phyloP scores from a whole-genome alignment of 2,113 vertebrate species.

The Chiloscyllium plagiosum region DNA sequence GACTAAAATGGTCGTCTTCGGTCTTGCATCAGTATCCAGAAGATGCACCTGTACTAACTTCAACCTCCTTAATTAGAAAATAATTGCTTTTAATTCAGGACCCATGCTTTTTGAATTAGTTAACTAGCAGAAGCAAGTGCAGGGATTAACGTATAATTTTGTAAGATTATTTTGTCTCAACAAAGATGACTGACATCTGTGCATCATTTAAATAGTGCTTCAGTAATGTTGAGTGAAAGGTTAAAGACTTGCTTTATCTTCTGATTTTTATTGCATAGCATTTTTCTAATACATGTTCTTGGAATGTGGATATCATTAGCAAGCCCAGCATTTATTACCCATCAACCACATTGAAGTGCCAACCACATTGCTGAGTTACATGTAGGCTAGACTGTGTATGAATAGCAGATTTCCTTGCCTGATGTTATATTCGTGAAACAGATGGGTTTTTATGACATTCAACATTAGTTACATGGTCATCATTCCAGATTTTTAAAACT shows the following conservation, averaged over 20 bases:
- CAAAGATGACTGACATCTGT: not conserved
- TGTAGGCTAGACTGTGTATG: too few relatives aligned
- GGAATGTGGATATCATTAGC: too few relatives aligned
- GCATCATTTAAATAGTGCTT: not conserved
- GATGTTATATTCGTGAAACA: too few relatives aligned
- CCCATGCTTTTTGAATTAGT: not conserved
- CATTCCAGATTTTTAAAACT: too few relatives aligned
- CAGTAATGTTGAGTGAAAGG: not conserved
- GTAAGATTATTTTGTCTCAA: not conserved
- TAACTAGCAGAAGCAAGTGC: not conserved
- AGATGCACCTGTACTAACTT: not conserved
- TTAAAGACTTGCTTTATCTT: not conserved
- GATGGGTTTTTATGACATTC: too few relatives aligned
- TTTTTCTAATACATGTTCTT: too few relatives aligned
- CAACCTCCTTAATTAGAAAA: not conserved
- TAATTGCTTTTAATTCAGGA: not conserved
- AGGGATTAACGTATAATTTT: not conserved
- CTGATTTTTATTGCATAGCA: not conserved
- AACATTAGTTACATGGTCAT: too few relatives aligned
- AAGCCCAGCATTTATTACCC: too few relatives aligned
- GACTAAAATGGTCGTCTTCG: too few relatives aligned
- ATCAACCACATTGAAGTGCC: too few relatives aligned
- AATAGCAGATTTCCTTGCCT: too few relatives aligned
- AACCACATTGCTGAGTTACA: too few relatives aligned
- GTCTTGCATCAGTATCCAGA: not conserved